Evolutionary conservation across 2,797 vertebrate species (phyloP), one percentile per base, ranked within the genome.

Genomic region (Erethizon dorsatum): DNA sequence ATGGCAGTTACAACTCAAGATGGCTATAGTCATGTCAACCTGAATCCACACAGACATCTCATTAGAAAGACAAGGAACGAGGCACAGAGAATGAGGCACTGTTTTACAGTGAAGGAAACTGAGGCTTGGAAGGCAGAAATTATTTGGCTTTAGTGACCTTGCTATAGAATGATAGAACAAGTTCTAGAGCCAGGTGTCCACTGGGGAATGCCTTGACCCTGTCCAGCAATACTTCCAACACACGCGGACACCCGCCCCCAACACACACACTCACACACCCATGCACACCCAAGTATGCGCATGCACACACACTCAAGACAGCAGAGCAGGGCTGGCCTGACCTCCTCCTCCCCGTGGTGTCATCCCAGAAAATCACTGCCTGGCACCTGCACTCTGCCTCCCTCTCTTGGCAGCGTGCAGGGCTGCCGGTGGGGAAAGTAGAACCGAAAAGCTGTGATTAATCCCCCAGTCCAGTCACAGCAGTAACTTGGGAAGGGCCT

Each of bases 401-500:
- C 59, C 80, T 88, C 50, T 37, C 73, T 52, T 50, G 61, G 84
- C 57, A 71, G 90, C 59, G 13, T 0, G 54, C 54, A 0, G 0
- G 56, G 54, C 85, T 67, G 75, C 91, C 12, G 3, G 59, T 2
- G 0, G 94, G 83, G 88, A 96, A 95, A 96, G 94, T 41, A n/a
- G 52, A 95, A 5, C 41, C 13, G 2, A 33, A 50, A 71, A 92
- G 80, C 63, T 0, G 28, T 73, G 89, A 94, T 95, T 88, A 61
- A 88, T 41, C 69, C 95, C 80, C 80, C n/a, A 26, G 54, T 65
- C 61, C 85, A 88, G 4, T 95, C 91, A 79, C 57, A 14, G 83
- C 10, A 3, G 80, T 61, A 17, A 69, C 41, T 75, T 94, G 45
- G 12, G 61, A 84, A 90, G 87, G 84, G 65, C 92, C 78, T 56